phyloP scores from a whole-genome alignment of 2,797 vertebrate genomes.

The Artibeus jamaicensis region DNA sequence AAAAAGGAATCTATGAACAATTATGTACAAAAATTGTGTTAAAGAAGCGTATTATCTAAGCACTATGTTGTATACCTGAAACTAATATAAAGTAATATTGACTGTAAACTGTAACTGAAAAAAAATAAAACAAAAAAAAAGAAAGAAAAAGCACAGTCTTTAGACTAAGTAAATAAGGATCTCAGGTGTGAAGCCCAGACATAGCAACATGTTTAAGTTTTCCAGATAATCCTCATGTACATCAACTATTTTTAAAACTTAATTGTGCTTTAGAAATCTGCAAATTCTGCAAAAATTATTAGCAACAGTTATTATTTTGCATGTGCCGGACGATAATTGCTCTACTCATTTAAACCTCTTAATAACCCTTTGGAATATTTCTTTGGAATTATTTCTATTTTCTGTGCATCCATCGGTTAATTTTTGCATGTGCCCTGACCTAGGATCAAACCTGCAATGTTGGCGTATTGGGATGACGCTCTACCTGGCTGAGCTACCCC shows the following conservation, averaged over 20 bases:
- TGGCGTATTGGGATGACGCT: no score
- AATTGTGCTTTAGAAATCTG: not conserved
- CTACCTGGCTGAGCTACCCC: no score
- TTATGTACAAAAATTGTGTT: not conserved
- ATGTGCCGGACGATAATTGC: not conserved
- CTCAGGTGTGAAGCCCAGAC: not conserved
- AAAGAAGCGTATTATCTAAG: not conserved
- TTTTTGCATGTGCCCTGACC: no score
- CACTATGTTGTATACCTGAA: not conserved
- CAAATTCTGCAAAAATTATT: not conserved
- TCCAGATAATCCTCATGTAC: not conserved
- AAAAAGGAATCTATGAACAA: not conserved
- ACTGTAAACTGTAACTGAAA: not conserved
- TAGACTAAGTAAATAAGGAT: not conserved
- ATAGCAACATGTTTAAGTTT: not conserved
- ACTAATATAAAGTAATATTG: not conserved
- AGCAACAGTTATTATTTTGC: not conserved
- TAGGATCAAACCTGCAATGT: no score
- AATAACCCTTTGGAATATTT: not conserved
- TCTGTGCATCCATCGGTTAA: no score
- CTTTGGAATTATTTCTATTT: not conserved
- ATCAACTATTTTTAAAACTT: not conserved
- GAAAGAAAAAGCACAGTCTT: not conserved
- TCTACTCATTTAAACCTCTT: not conserved
- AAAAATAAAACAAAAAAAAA: not conserved